Evolutionary conservation across 2,888 invertebrate genomes (phyloP).

Genomic region (Pterobdella sp.): DNA sequence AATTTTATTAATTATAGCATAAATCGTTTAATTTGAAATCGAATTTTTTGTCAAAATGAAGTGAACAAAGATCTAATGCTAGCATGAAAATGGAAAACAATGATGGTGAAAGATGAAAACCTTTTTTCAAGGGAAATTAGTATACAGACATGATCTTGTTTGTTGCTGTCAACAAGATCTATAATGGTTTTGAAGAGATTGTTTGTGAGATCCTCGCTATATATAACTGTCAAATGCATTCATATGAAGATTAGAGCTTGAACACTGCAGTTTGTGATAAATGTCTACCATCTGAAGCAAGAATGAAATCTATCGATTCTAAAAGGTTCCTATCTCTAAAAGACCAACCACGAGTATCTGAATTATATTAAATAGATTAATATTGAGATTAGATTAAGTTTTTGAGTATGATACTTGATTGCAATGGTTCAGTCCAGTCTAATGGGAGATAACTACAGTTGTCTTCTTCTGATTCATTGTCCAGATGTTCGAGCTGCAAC

Average conservation of each 20-base stretch:
- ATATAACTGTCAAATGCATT: constrained; percentile 9
- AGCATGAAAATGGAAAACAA: background rate
- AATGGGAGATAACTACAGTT: background rate
- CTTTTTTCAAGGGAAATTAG: constrained; percentile 2
- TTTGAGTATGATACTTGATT: background rate
- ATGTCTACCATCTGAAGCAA: too few species aligned
- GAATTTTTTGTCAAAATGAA: background rate
- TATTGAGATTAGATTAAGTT: background rate
- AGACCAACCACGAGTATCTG: background rate
- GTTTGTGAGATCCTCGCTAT: background rate
- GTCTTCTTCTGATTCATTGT: too few species aligned
- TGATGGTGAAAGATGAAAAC: background rate
- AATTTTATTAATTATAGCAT: background rate
- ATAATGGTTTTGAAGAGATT: background rate
- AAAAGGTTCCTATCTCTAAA: background rate
- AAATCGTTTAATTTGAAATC: background rate
- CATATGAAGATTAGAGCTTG: too few species aligned
- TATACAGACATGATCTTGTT: background rate
- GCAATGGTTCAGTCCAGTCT: background rate
- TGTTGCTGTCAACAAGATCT: background rate
- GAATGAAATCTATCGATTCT: background rate
- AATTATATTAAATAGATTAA: background rate
- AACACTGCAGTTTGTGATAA: too few species aligned
- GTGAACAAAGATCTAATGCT: background rate
- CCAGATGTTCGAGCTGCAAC: too few species aligned